Evolutionary conservation across 2,888 invertebrate species (phyloP).

Genomic region (Podotricha telesiphe): DNA sequence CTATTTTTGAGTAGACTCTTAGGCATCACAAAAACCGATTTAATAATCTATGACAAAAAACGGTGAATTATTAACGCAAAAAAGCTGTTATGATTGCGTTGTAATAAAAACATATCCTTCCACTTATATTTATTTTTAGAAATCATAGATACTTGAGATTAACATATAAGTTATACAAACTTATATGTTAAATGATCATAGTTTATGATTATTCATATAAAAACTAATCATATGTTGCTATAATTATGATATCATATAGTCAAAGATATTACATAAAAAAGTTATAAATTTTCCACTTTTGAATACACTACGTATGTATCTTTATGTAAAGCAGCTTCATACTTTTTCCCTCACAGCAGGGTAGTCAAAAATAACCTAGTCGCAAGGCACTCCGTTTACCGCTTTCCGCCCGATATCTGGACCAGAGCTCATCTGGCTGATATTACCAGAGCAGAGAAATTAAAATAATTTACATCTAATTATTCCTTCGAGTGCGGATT

Average conservation of each 20-base stretch:
- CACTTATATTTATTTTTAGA: constrained; percentile 6
- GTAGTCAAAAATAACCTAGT: too few relatives aligned
- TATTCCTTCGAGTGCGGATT: too few relatives aligned
- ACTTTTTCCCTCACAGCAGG: too few relatives aligned
- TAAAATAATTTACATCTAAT: too few relatives aligned
- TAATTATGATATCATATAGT: not conserved
- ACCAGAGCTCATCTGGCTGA: too few relatives aligned
- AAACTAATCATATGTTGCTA: not conserved
- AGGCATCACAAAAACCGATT: not conserved
- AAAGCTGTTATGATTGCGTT: not conserved
- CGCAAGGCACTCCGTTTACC: too few relatives aligned
- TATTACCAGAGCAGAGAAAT: too few relatives aligned
- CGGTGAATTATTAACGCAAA: not conserved
- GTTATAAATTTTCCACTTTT: not conserved
- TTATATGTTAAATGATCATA: not conserved
- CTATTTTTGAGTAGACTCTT: not conserved
- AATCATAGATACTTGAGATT: not conserved
- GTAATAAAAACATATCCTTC: not conserved
- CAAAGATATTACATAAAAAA: too few relatives aligned
- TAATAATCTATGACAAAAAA: constrained; percentile 8
- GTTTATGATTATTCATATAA: constrained; percentile 11
- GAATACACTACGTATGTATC: not conserved
- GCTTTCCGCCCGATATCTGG: too few relatives aligned
- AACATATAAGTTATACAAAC: too few relatives aligned
- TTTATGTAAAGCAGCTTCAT: too few relatives aligned